These are phyloP conservation scores for Whitmania pigra DNA, from an alignment of 1,140 invertebrate genomes.

Conservation along the genomic window DNA sequence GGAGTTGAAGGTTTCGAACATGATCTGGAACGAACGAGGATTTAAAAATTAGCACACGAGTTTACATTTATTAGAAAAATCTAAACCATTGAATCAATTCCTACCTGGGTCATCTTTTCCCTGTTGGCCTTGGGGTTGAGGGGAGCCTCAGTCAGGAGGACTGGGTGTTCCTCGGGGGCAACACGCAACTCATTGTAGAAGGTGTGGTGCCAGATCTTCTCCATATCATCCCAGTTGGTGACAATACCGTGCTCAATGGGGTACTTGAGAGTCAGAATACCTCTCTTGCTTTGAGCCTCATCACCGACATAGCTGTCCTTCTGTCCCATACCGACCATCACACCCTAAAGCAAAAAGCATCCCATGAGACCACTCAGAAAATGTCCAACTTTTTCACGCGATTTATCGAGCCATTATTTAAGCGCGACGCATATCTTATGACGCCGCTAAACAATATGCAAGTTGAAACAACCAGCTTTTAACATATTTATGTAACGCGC, in stretches of 20 bases:
- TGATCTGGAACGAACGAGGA: conserved; percentile 54
- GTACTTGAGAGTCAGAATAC: conserved; percentile 60
- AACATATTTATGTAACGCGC: too few species aligned
- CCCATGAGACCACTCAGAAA: too few species aligned
- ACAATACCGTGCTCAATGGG: conserved; percentile 88
- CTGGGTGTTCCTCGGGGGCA: conserved; percentile 36
- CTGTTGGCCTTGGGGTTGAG: conserved; percentile 32
- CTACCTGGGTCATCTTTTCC: conserved; percentile 28
- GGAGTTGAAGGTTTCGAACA: conserved; percentile 71
- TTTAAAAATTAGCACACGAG: conserved; percentile 31
- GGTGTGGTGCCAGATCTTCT: conserved; percentile 55
- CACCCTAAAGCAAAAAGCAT: conserved; percentile 53
- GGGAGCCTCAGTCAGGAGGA: conserved; percentile 31
- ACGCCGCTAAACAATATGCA: too few species aligned
- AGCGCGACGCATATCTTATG: too few species aligned
- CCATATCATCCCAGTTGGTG: conserved; percentile 84
- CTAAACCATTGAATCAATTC: neutral
- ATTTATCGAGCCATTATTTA: too few species aligned
- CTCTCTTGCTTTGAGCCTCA: conserved; percentile 54
- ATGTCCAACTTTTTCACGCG: too few species aligned
- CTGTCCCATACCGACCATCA: conserved; percentile 27
- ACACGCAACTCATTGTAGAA: conserved; percentile 60
- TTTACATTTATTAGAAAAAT: too few species aligned
- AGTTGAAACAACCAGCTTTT: too few species aligned
- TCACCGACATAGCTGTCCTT: conserved; percentile 50